These are phyloP conservation scores for Lophotis ruficrista DNA, from an alignment of 2,113 vertebrate species.

Conservation along the genomic window DNA sequence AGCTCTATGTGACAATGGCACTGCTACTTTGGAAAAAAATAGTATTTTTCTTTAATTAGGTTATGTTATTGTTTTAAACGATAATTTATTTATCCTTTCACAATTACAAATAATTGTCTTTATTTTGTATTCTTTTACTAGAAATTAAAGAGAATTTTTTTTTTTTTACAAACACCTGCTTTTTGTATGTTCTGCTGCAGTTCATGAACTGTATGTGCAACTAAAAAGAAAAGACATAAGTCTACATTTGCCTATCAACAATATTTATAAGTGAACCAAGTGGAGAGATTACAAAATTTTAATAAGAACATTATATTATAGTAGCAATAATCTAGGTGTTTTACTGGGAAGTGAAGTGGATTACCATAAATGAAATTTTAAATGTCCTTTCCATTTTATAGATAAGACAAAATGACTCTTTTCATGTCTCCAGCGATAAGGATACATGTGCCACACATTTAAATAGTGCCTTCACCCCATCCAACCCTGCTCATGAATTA, in stretches of 20 bases:
- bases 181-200: background rate
- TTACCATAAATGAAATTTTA: slow-evolving; percentile 92
- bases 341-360: slow-evolving; percentile 90
- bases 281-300: slow-evolving; percentile 83
- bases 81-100: background rate
- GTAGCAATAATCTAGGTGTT: slow-evolving; percentile 91
- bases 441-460: slow-evolving; percentile 86
- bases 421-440: slow-evolving; percentile 92
- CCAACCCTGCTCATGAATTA: slow-evolving; percentile 85
- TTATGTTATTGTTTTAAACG: background rate
- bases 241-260: slow-evolving; percentile 79
- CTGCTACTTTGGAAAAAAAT: background rate
- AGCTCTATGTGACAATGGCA: background rate
- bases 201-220: slow-evolving; percentile 36
- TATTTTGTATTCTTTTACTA: background rate
- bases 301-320: slow-evolving; percentile 83
- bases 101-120: background rate
- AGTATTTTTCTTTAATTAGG: background rate
- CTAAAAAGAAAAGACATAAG: slow-evolving; percentile 60
- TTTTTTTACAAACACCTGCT: background rate
- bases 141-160: background rate
- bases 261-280: slow-evolving; percentile 81
- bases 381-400: slow-evolving; percentile 92
- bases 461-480: slow-evolving; percentile 85
- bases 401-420: slow-evolving; percentile 96